A percentile compares a stretch with the other conserved stretches of the same genome.
phyloP scores from a whole-genome alignment of 2,888 invertebrate genomes.

The Leucozona laternaria region DNA sequence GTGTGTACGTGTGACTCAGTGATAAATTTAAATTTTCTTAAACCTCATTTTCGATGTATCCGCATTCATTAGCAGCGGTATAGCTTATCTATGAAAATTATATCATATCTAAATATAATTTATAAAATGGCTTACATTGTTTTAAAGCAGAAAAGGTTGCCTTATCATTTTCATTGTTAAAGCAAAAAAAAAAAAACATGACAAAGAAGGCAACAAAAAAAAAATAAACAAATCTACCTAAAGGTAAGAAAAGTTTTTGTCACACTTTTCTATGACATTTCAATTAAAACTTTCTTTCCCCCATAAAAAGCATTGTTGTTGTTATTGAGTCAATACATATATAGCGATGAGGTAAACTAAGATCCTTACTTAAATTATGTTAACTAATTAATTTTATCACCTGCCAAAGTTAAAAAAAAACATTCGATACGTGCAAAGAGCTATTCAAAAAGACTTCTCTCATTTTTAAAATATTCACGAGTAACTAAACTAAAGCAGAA shows the following conservation, averaged over 20 bases:
- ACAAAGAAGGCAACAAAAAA: neutral
- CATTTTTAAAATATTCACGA: neutral
- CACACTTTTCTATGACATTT: constrained; percentile 10
- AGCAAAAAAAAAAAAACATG: neutral
- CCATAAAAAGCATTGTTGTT: neutral
- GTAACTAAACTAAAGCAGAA: neutral
- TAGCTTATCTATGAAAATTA: neutral
- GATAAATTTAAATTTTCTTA: neutral
- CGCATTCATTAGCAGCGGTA: neutral
- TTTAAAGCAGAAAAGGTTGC: neutral
- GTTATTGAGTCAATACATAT: neutral
- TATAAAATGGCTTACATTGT: neutral
- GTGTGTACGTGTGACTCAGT: too few relatives aligned
- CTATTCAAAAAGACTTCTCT: constrained; percentile 22
- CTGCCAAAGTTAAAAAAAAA: constrained; percentile 49
- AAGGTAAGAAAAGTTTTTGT: neutral
- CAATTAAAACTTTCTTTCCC: constrained; percentile 18
- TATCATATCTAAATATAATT: neutral
- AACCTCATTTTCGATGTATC: neutral
- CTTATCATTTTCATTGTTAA: neutral
- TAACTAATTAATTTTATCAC: constrained; percentile 68
- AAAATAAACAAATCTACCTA: neutral
- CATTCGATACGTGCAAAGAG: constrained; percentile 15
- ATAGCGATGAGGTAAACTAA: neutral
- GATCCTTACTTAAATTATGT: constrained; percentile 45